Conservation (phyloP, 2,888 invertebrate genomes). For the Morpho achilles region DNA sequence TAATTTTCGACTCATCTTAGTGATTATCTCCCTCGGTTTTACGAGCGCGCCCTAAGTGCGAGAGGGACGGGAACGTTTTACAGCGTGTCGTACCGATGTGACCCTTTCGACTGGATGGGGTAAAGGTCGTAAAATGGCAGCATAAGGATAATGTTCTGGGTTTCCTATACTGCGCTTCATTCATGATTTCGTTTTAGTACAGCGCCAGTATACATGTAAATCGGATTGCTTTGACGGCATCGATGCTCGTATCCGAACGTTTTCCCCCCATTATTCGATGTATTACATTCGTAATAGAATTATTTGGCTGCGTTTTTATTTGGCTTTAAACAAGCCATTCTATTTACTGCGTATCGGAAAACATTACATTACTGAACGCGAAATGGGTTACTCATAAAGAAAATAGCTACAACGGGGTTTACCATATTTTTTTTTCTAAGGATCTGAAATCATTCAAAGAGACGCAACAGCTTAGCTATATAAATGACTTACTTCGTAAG, state of each 20-base stretch:
- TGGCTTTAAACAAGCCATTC: constrained; percentile 30
- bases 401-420: not conserved
- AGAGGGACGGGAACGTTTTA: constrained; percentile 58
- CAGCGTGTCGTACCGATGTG: constrained; percentile 71
- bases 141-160: constrained; percentile 79
- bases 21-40: constrained; percentile 73
- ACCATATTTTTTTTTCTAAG: too few relatives aligned
- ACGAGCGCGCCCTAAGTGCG: constrained; percentile 46
- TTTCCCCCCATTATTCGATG: constrained; percentile 60
- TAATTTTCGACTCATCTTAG: constrained; percentile 79
- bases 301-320: constrained; percentile 33
- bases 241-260: constrained; percentile 60
- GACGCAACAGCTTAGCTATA: too few relatives aligned
- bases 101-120: constrained; percentile 77
- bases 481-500: too few relatives aligned
- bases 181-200: constrained; percentile 79
- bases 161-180: constrained; percentile 77
- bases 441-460: too few relatives aligned
- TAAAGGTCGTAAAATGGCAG: constrained; percentile 79
- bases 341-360: constrained; percentile 12
- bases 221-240: constrained; percentile 70
- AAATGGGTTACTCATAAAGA: constrained; percentile 1
- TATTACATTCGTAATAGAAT: constrained; percentile 69
- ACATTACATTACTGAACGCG: constrained; percentile 8
- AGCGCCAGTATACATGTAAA: constrained; percentile 73